Base-by-base conservation (phyloP, 23 tunicate species). In the Ciona savignyi region DNA sequence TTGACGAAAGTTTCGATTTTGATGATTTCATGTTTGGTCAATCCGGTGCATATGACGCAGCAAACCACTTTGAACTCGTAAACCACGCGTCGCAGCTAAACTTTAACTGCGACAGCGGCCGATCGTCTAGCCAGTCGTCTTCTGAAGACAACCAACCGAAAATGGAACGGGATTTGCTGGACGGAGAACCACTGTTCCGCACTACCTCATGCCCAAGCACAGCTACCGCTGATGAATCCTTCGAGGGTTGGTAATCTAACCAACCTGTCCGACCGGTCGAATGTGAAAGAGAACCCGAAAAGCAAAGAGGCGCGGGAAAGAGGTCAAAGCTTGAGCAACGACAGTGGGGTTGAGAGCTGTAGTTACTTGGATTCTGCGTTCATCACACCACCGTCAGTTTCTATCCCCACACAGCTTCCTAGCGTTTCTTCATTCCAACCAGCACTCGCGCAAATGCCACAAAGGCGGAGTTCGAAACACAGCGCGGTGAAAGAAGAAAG, bases 301-400 rank as follows among this genome's bases (percentile, higher is more conserved):
- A 23, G 6, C 26, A 23, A 69, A 31, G 34, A 69, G 23, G 34
- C 34, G 23, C 76, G 76, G 3, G 23, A 32, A 0, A 56, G 84
- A 28, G 84, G 70, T 2, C 71, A 72, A 77, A 80, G 84, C 51
- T 63, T 80, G 27, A 80, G 84, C 71, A 80, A 71, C 77, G 84
- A 80, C 70, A 80, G 84, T 35, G 84, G 84, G 35, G 84, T 80
- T 30, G 84, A 70, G 63, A 65, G 84, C 21, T 80, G 75, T 30
- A 35, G 62, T 25, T 32, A 56, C 51, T 33, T 62, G 56, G 84
- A 80, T 2, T 34, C 70, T 42, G 56, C 56, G 56, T 42, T 42
- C 56, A 42, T 15, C 11, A 42, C 56, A 9, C 15, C 56, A 42
- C 11, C 9, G 9, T 42, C 56, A 42, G 56, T 42, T 42, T 42